Conservation (phyloP, 2,797 vertebrate species). For the Pseudocheirus occidentalis region DNA sequence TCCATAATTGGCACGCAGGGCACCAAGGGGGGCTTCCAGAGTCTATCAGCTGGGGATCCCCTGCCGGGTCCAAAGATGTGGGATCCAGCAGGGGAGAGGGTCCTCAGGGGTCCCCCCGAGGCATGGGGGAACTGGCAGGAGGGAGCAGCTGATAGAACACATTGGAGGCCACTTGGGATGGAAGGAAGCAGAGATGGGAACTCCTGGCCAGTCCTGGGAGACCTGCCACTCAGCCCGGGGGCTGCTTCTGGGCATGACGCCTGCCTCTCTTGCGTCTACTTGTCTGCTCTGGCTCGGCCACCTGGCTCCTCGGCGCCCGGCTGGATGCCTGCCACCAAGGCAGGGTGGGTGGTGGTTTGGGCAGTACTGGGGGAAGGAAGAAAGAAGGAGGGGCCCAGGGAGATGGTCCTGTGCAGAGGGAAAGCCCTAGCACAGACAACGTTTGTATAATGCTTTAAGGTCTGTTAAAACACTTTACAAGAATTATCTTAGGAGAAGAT, state of each 20-base stretch:
- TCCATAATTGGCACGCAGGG: constrained; percentile 64
- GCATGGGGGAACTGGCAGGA: no score
- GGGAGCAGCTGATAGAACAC: neutral
- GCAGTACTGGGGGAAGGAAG: neutral
- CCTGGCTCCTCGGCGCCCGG: neutral
- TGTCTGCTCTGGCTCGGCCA: neutral
- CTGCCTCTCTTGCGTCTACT: neutral
- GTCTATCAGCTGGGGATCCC: neutral
- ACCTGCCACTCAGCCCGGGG: neutral
- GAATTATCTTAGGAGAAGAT: neutral
- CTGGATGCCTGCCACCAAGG: neutral
- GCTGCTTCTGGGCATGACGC: neutral
- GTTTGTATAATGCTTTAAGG: neutral
- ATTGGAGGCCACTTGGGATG: neutral
- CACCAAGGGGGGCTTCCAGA: neutral
- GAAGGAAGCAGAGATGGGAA: neutral
- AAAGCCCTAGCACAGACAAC: neutral
- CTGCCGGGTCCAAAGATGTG: neutral
- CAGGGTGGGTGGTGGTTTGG: neutral
- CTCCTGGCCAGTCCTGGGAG: rapidly evolving
- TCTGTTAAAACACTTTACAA: neutral
- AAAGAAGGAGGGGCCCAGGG: neutral
- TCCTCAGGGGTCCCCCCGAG: neutral
- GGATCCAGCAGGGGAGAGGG: rapidly evolving
- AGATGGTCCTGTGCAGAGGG: neutral